Evolutionary conservation across 2,113 vertebrate genomes (phyloP).

Genomic region (Alligator sinensis): DNA sequence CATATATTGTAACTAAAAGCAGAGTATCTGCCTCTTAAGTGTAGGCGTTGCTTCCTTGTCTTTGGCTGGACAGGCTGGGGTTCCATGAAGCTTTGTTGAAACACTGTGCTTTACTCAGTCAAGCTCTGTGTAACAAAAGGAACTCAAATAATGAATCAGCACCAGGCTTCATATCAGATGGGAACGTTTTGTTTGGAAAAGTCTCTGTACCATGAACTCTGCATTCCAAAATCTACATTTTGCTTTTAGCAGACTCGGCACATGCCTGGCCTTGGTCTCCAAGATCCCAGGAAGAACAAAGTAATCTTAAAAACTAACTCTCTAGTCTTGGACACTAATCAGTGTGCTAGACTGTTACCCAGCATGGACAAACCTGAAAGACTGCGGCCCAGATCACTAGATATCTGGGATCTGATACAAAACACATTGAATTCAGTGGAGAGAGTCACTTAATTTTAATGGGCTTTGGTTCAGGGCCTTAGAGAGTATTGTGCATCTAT

Average conservation of each 20-base stretch:
- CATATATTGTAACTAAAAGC: fast-evolving
- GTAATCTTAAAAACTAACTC: background rate
- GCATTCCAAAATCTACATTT: background rate
- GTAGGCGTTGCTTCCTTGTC: background rate
- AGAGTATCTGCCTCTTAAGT: background rate
- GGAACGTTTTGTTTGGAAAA: background rate
- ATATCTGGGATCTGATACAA: too few relatives aligned
- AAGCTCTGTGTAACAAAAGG: background rate
- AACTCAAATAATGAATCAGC: background rate
- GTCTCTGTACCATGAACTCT: fast-evolving
- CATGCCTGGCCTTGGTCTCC: background rate
- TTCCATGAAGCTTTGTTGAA: background rate
- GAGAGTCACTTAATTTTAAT: background rate
- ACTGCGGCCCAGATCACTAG: background rate
- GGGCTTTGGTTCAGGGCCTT: background rate
- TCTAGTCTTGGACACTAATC: background rate
- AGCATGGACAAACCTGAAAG: background rate
- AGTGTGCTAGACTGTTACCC: background rate
- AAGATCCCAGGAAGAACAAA: background rate
- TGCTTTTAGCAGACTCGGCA: background rate
- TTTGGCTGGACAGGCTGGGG: background rate
- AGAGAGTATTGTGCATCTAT: too few relatives aligned
- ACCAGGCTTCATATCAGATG: background rate
- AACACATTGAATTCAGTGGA: background rate
- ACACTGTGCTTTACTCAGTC: background rate